phyloP scores from a whole-genome alignment of 2,888 invertebrate species.

The Hypolimnas misippus region DNA sequence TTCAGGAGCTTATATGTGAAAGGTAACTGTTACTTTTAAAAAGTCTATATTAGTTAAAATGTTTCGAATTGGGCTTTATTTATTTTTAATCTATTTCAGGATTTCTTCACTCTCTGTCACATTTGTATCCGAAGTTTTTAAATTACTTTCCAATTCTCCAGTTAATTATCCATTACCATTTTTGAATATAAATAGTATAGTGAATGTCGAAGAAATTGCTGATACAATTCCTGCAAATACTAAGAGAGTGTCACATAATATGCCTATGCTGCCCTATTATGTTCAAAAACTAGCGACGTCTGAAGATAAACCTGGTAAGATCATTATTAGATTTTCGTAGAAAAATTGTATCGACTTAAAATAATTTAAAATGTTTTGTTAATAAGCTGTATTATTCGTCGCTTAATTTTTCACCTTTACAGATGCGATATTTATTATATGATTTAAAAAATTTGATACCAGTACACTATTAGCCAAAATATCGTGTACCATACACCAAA shows the following conservation, averaged over 20 bases:
- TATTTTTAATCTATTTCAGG: slow-evolving; percentile 50
- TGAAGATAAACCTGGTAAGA: slow-evolving; percentile 51
- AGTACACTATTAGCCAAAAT: too few species aligned
- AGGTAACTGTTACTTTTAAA: slow-evolving; percentile 51
- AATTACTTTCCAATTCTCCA: slow-evolving; percentile 59
- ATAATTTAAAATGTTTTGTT: too few species aligned
- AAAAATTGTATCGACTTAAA: too few species aligned
- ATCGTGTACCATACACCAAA: too few species aligned
- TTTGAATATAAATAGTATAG: slow-evolving; percentile 48
- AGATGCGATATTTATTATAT: too few species aligned
- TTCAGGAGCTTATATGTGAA: slow-evolving; percentile 42
- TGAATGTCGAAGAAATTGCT: slow-evolving; percentile 46
- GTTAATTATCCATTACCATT: slow-evolving; percentile 64
- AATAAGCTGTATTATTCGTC: too few species aligned
- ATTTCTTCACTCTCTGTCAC: slow-evolving; percentile 60
- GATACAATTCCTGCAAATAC: slow-evolving; percentile 58
- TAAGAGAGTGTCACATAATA: slow-evolving; percentile 61
- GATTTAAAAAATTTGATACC: too few species aligned
- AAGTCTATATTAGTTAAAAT: neutral
- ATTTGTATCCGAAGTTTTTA: slow-evolving; percentile 73
- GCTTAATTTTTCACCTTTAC: too few species aligned
- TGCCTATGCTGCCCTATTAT: slow-evolving; percentile 67
- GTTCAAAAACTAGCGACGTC: slow-evolving; percentile 65
- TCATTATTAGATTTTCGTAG: too few species aligned
- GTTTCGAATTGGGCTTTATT: neutral